A percentile compares a stretch with the other conserved stretches of the same genome.
Conservation (phyloP, 2,113 vertebrate species). For the Dromiciops gliroides region DNA sequence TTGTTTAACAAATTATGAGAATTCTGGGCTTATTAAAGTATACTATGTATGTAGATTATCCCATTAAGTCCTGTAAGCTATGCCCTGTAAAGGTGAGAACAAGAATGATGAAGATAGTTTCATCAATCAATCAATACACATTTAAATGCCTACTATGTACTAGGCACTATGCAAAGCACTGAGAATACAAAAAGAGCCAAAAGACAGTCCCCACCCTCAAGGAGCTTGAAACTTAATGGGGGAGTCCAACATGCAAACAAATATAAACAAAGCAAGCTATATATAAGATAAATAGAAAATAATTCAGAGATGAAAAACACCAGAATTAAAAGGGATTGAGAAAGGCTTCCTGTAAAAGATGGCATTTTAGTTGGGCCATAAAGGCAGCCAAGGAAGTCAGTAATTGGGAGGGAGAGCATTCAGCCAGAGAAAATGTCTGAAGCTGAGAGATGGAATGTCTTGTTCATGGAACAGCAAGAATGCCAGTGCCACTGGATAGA, state of each 20-base stretch:
- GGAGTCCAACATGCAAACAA: background rate
- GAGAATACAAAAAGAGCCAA: background rate
- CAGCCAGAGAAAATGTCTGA: no score
- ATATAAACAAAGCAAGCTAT: background rate
- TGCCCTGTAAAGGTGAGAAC: background rate
- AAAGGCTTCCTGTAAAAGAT: background rate
- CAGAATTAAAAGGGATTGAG: background rate
- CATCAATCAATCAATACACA: background rate
- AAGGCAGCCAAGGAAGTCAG: background rate
- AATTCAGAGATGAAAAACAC: background rate
- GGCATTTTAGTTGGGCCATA: background rate
- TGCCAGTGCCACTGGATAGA: background rate
- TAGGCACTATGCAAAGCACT: background rate
- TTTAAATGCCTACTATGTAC: background rate
- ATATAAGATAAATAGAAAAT: background rate
- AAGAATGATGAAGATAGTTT: background rate
- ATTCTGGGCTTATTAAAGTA: background rate
- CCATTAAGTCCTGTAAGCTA: background rate
- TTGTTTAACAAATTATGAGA: background rate
- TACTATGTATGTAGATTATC: background rate
- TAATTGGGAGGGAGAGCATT: background rate
- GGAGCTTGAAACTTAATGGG: background rate
- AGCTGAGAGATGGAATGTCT: background rate
- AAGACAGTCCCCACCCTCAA: background rate
- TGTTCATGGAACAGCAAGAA: background rate